Base-by-base conservation (phyloP, 2,113 vertebrate species). In the Lanius collurio region DNA sequence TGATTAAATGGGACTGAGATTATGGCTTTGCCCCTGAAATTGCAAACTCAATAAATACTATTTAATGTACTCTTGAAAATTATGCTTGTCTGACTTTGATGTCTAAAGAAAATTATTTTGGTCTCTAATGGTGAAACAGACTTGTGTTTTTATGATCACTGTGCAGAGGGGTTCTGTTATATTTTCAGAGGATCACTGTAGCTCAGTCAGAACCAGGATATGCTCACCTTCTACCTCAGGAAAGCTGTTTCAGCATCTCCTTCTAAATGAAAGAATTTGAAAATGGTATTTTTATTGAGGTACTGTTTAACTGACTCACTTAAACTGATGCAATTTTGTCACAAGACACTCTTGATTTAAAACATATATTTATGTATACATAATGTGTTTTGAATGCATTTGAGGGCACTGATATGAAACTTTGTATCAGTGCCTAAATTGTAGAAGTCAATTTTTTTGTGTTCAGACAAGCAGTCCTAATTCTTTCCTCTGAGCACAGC, bases 31-130 rank as follows among this genome's bases (percentile, higher is more conserved):
- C 69, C 89, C 69, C 70, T 92, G 85, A 68, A 78, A 71, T 87
- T 94, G 50, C 41, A 73, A 91, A 87, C 80, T 95, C 71, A 97
- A 97, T 97, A 97, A 97, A 97, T 91, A 80, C 39, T 97, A 96
- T 95, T 95, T 96, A 95, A 96, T 87, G 71, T 91, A 91, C 73
- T 90, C 91, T 49, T 82, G 33, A 81, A 96, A 80, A 92, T 33
- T 70, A 33, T 73, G 49, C 8, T 73, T 94, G 81, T 90, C 77
- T 96, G 83, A 67, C 56, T 88, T 91, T 24, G 15, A 22, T 88
- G 46, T 73, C 59, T 52, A 57, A 95, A 93, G 81, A 78, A 83
- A 41, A 44, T 74, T 49, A 50, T 46, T 90, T 59, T 81, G 62
- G 81, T 80, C 27, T 65, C 33, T 35, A 20, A 33, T 1, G 19